Evolutionary conservation across 2,113 vertebrate genomes (phyloP).

Genomic region (Lichenostomus cassidix): DNA sequence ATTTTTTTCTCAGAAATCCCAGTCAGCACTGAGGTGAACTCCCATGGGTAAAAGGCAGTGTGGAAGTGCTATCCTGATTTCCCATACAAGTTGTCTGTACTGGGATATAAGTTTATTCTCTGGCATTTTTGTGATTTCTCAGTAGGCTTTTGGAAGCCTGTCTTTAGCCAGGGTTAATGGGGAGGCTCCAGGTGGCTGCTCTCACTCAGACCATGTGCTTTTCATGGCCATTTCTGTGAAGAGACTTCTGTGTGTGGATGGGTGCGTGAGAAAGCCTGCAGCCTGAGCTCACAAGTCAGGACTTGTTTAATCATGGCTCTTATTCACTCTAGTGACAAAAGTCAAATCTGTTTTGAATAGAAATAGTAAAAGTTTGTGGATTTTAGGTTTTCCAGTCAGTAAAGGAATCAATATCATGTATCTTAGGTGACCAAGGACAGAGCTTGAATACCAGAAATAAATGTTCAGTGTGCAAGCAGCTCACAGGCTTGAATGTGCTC

Average conservation of each 20-base stretch:
- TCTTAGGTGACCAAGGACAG: background rate
- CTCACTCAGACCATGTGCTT: background rate
- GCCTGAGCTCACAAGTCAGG: background rate
- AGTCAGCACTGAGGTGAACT: background rate
- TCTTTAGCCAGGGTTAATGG: accelerated
- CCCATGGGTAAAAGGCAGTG: background rate
- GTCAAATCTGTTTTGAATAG: background rate
- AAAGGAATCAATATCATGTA: background rate
- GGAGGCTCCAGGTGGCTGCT: background rate
- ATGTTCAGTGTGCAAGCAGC: background rate
- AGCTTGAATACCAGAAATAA: background rate
- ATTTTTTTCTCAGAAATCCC: background rate
- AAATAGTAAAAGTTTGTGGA: background rate
- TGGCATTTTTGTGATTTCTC: background rate
- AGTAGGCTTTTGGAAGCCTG: background rate
- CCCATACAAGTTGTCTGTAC: accelerated
- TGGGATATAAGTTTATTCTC: background rate
- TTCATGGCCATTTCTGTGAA: background rate
- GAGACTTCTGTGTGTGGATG: accelerated
- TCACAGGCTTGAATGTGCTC: background rate
- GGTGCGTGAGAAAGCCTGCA: background rate
- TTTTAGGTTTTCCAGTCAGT: background rate
- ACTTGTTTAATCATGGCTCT: background rate
- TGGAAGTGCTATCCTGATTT: background rate
- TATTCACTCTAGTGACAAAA: background rate